A percentile compares a stretch with the other conserved stretches of the same genome.
These are phyloP conservation scores for Agraylea sexmaculata DNA, from an alignment of 1,140 invertebrate species.

Conservation along the genomic window DNA sequence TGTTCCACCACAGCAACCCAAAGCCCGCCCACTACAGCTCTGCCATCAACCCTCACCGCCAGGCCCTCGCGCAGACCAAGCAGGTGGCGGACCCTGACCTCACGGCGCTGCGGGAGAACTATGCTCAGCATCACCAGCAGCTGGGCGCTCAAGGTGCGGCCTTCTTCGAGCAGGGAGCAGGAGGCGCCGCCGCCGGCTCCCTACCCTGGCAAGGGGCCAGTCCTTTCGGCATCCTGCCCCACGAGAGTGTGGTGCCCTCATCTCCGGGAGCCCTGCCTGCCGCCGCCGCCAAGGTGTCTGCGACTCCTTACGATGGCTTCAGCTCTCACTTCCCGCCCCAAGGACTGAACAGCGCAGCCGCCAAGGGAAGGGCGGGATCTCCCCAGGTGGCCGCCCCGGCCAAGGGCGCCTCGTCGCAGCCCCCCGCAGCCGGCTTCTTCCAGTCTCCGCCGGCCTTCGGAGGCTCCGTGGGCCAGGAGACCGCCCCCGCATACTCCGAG, in stretches of 20 bases:
- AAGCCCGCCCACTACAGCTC: slow-evolving; percentile 51
- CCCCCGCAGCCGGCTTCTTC: slow-evolving; percentile 35
- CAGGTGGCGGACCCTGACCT: slow-evolving; percentile 44
- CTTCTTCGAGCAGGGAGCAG: slow-evolving; percentile 52
- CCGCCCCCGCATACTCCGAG: slow-evolving; percentile 41
- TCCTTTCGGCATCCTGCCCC: slow-evolving; percentile 64
- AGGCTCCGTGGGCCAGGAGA: slow-evolving; percentile 49
- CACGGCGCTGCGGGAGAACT: slow-evolving; percentile 44
- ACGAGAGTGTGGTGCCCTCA: slow-evolving; percentile 60
- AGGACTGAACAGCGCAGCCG: slow-evolving; percentile 39
- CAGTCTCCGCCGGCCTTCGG: slow-evolving; percentile 24
- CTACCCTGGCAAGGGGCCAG: slow-evolving; percentile 55
- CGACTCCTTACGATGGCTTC: slow-evolving; percentile 49
- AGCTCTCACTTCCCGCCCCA: slow-evolving; percentile 54
- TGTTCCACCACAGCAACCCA: slow-evolving; percentile 55
- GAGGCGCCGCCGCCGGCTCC: slow-evolving; percentile 38
- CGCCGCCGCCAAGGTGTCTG: slow-evolving; percentile 40
- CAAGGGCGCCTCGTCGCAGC: slow-evolving; percentile 43
- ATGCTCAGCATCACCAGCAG: slow-evolving; percentile 41
- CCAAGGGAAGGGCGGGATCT: slow-evolving; percentile 36
- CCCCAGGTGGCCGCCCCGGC: slow-evolving; percentile 43
- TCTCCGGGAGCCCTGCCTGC: slow-evolving; percentile 51
- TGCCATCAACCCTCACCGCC: slow-evolving; percentile 44
- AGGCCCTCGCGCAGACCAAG: slow-evolving; percentile 42
- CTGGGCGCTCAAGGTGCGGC: slow-evolving; percentile 38